Base-by-base conservation (phyloP, 2,888 invertebrate genomes). In the Hipparchia semele region DNA sequence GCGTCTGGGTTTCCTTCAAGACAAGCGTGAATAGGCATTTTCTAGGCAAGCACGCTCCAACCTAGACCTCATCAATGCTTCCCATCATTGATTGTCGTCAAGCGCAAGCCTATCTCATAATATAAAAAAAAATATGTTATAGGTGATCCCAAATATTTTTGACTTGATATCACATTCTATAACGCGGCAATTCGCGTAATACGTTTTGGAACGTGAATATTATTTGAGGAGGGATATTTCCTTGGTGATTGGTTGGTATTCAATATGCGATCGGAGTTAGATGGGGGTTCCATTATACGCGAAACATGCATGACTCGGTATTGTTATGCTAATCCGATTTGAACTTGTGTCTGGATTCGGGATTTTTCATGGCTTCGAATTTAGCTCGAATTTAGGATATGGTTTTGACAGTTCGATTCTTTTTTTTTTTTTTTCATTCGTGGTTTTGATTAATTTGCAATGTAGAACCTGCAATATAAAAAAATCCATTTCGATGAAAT, bases 181-280 rank as follows among this genome's bases (percentile, higher is more conserved):
- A 58, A 23, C 8, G 58, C 23, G 23, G 58, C 58, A 58, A 58
- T 58, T 58, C 58, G 58, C 13, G 23, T 58, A 58, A 58, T 58
- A 23, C 8, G 58, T 13, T 58, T 8, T 58, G 58, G 23, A 58
- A 13, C 23, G 23, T 8, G 23, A 58, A 58, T 58, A 58, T 58
- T 6, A 58, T 58, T 56, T 58, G 58, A 23, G 58, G 3, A 8
- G 2, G 58, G 58, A 58, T 58, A 58, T 23, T n/a, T 58, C 8
- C 13, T 13, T 7, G 13, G 13, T 58, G 58, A 58, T 58, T 58
- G 58, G 58, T 58, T 58, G 56, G 58, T n/a, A 58, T 58, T 58
- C 58, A 58, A 58, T 23, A 58, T 58, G 58, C 58, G 58, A 58
- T 58, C 58, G 58, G 13, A 23, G 58, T 23, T 58, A 13, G 53